Base-by-base conservation (phyloP, 1,140 invertebrate genomes). In the Contarinia nasturtii region DNA sequence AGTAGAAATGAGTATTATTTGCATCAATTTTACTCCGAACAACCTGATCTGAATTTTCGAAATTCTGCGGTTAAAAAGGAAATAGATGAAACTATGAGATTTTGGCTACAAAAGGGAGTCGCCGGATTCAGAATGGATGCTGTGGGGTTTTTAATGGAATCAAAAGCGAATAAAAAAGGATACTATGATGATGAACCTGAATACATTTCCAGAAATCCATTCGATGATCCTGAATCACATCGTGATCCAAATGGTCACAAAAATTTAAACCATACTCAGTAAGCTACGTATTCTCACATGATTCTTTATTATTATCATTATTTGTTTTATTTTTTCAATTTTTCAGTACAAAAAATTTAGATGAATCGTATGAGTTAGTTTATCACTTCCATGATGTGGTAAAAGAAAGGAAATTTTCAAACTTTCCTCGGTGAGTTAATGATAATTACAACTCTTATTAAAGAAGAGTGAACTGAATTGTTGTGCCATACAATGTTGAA, bases 321-420 rank as follows among this genome's bases (percentile, higher is more conserved):
- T n/a, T n/a, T n/a, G n/a, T n/a, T n/a, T n/a, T n/a, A n/a, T n/a
- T n/a, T n/a, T n/a, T 76, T 0, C 50, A 70, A 14, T 79, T 85
- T 52, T 70, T 72, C 20, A 74, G 79, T 51, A 80, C 77, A 0
- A 68, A 67, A 45, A 70, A 82, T 52, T 67, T 67, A 48, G 66
- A 70, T 2, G 72, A 75, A 54, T 75, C 70, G 0, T 73, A 71
- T 22, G 72, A 76, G 7, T 56, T 80, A 48, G 50, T 83, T 1
- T 66, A 66, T 7, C 68, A 75, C 48, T 79, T 77, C 59, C 65
- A 78, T 46, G 58, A 69, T 37, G 52, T 75, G 11, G 58, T 79
- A 1, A 73, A 81, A 45, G 59, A 68, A 11, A 73, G 15, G 7
- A 36, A 10, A n/a, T 36, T 10, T 74, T 50, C 60, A 67, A 7